A percentile compares a stretch with the other conserved stretches of the same genome.
phyloP scores from a whole-genome alignment of 2,888 invertebrate species.

The Spodoptera picta region DNA sequence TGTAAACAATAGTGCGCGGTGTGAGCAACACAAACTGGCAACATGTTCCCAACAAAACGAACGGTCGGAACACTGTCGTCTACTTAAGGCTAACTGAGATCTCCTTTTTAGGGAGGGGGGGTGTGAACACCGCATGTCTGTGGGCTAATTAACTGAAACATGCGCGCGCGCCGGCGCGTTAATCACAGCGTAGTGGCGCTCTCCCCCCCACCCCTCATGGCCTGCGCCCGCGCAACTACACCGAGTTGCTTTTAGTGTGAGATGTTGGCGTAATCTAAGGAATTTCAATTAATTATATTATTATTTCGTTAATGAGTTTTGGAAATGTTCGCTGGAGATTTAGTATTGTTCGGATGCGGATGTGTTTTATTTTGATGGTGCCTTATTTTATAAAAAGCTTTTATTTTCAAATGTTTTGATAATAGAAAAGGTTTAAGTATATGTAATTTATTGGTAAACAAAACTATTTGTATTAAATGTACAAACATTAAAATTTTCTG shows the following conservation, averaged over 20 bases:
- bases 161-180: slow-evolving; percentile 80
- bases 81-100: slow-evolving; percentile 79
- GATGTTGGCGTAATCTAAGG: slow-evolving; percentile 81
- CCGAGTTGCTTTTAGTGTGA: slow-evolving; percentile 84
- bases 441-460: slow-evolving; percentile 12
- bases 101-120: slow-evolving; percentile 81
- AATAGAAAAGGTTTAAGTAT: slow-evolving; percentile 28
- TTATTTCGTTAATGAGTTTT: slow-evolving; percentile 73
- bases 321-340: slow-evolving; percentile 57
- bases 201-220: slow-evolving; percentile 47
- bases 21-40: slow-evolving; percentile 60
- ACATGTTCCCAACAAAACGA: slow-evolving; percentile 68
- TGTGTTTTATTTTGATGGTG: slow-evolving; percentile 6
- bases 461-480: not conserved
- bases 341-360: slow-evolving; percentile 55
- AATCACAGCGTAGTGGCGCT: slow-evolving; percentile 73
- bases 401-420: slow-evolving; percentile 43
- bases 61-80: slow-evolving; percentile 66
- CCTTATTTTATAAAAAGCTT: slow-evolving; percentile 54
- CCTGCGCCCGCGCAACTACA: slow-evolving; percentile 68
- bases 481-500: no score
- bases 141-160: slow-evolving; percentile 85
- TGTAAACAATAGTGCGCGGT: slow-evolving; percentile 60
- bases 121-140: slow-evolving; percentile 82
- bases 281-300: slow-evolving; percentile 82